Base-by-base conservation (phyloP, 2,888 invertebrate genomes). In the Dolichopus griseipennis region DNA sequence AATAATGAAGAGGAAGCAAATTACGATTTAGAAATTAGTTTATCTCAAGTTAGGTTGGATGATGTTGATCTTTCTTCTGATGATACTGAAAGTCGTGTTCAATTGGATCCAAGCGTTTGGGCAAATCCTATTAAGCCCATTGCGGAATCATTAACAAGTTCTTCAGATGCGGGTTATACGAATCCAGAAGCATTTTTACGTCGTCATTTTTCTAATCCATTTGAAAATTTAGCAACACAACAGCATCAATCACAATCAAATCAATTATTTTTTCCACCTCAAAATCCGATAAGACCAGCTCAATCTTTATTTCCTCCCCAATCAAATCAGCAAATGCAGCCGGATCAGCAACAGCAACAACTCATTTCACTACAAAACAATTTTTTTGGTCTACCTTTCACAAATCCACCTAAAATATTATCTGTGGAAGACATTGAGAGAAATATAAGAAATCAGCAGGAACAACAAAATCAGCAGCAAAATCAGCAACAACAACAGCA, bases 91-190 rank as follows among this genome's bases (percentile, higher is more conserved):
- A 76, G 73, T 21, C 74, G 77, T 12, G 72, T 78, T n/a, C 76
- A 75, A 67, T 72, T 80, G 66, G 79, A 81, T 73, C 82, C 84
- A 0, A 82, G 82, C 64, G 84, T 85, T 20, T 85, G 85, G 85
- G 79, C 83, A 33, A 80, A 79, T 73, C 79, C 81, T 27, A 73
- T 75, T 6, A 77, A 77, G 71, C 73, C 78, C 68, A 73, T 43
- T 61, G 34, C 73, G 75, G 68, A 70, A 73, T 65, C 71, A 18
- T 18, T 52, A 6, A 10, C 37, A 20, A 12, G 12, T 12, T 9
- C 10, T 43, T 62, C 75, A 12, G 69, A 74, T 66, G 62, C 74
- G 18, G 66, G 75, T 41, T 74, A 73, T 61, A 67, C 74, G 1
- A 75, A 77, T 69, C 73, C 73, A 0, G 76, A 77, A 37, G 73